phyloP scores from a whole-genome alignment of 2,888 invertebrate species.

The Eupithecia pulchellata region DNA sequence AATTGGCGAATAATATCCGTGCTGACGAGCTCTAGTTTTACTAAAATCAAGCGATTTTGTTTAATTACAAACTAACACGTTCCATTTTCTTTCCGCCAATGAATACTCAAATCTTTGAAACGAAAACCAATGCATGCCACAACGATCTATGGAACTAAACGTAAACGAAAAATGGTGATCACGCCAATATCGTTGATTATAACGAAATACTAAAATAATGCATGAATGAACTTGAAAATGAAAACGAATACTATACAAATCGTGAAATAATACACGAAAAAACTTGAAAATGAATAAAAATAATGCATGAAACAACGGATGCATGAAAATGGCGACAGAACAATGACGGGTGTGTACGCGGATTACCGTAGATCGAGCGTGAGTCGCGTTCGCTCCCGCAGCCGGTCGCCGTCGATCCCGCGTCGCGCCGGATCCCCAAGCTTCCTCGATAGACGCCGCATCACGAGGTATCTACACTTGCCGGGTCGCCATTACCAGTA shows the following conservation, averaged over 20 bases:
- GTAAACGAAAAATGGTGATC: conserved; percentile 4
- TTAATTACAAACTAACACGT: conserved; percentile 27
- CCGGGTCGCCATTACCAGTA: background rate
- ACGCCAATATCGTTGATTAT: background rate
- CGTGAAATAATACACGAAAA: conserved; percentile 14
- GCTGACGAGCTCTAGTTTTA: background rate
- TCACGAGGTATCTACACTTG: conserved; percentile 93
- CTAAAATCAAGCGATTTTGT: background rate
- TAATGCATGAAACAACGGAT: conserved; percentile 6
- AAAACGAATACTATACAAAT: background rate
- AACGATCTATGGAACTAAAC: conserved; percentile 12
- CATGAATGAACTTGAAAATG: background rate
- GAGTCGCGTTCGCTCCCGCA: conserved; percentile 80
- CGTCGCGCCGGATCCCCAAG: conserved; percentile 96
- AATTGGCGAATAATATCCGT: background rate
- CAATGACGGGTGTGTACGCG: conserved; percentile 84
- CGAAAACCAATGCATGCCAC: conserved; percentile 29
- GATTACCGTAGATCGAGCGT: conserved; percentile 82
- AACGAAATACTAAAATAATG: background rate
- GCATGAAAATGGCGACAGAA: conserved; percentile 57
- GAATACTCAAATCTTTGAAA: conserved; percentile 31
- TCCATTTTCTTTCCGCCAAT: conserved; percentile 34
- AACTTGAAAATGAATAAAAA: conserved; percentile 4
- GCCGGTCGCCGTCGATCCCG: conserved; percentile 94
- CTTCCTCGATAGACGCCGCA: conserved; percentile 95